Evolutionary conservation across 2,797 vertebrate species (phyloP).

Genomic region (Lacerta viridis): DNA sequence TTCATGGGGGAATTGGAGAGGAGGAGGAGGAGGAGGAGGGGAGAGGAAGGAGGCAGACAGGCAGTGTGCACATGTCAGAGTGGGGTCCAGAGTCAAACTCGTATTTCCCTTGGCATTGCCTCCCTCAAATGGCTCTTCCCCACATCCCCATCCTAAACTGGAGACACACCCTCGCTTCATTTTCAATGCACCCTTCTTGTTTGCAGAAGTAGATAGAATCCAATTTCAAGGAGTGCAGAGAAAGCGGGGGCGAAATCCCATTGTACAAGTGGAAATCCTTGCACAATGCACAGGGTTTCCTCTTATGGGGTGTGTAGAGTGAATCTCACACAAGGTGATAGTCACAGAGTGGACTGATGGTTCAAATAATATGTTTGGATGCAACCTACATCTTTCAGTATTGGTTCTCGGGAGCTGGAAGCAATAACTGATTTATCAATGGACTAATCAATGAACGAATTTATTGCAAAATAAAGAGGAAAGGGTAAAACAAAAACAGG

Average conservation of each 20-base stretch:
- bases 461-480: not conserved
- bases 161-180: not conserved
- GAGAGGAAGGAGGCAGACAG: not conserved
- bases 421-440: slow-evolving; percentile 1
- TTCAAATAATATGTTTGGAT: too few species aligned
- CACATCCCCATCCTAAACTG: too few species aligned
- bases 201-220: not conserved
- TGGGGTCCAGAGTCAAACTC: not conserved
- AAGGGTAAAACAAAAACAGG: not conserved
- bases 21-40: not conserved
- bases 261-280: too few species aligned
- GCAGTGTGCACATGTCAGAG: not conserved
- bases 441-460: not conserved
- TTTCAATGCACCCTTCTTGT: not conserved
- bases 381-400: not conserved
- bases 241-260: too few species aligned
- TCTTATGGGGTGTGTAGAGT: too few species aligned
- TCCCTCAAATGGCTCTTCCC: not conserved
- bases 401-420: not conserved
- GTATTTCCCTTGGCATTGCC: not conserved
- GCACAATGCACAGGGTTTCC: too few species aligned
- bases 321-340: too few species aligned
- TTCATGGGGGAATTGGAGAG: slow-evolving; percentile 65
- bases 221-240: too few species aligned
- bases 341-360: too few species aligned